These are phyloP conservation scores for Ambastaia sidthimunki DNA, from an alignment of 2,797 vertebrate genomes.

Conservation along the genomic window DNA sequence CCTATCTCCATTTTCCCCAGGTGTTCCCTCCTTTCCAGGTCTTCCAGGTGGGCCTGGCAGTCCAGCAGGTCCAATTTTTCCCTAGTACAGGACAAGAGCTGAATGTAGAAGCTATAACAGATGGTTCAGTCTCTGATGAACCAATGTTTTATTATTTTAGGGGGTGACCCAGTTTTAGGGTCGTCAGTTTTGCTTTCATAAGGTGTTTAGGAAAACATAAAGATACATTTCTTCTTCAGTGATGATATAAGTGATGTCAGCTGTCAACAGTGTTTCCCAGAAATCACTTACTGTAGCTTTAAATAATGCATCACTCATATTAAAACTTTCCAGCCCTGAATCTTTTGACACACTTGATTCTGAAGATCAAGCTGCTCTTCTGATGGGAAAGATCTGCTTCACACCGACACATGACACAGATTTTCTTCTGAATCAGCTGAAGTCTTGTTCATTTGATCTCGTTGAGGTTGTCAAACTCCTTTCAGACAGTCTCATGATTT, in stretches of 20 bases:
- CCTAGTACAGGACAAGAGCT: constrained; percentile 63
- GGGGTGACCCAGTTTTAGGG: too few species aligned
- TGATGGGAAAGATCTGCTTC: not conserved
- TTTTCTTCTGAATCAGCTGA: not conserved
- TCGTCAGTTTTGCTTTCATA: too few species aligned
- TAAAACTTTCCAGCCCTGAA: too few species aligned
- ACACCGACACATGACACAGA: not conserved
- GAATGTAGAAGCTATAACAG: not conserved
- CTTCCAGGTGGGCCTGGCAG: constrained; percentile 73
- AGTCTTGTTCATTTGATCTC: not conserved
- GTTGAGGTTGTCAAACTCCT: not conserved
- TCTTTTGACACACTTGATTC: not conserved
- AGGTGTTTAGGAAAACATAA: too few species aligned
- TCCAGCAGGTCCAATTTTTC: constrained; percentile 71
- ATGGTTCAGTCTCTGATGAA: too few species aligned
- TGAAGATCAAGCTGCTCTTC: constrained; percentile 14
- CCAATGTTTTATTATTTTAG: not conserved
- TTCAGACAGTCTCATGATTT: not conserved
- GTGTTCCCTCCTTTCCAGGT: constrained; percentile 71
- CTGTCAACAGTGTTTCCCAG: too few species aligned
- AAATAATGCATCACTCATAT: too few species aligned
- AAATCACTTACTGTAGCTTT: too few species aligned
- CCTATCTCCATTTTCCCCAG: constrained; percentile 53
- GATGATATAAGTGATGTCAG: too few species aligned
- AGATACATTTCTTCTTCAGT: too few species aligned